These are phyloP conservation scores for Plebejus melissa DNA, from an alignment of 2,888 invertebrate species.

Conservation along the genomic window DNA sequence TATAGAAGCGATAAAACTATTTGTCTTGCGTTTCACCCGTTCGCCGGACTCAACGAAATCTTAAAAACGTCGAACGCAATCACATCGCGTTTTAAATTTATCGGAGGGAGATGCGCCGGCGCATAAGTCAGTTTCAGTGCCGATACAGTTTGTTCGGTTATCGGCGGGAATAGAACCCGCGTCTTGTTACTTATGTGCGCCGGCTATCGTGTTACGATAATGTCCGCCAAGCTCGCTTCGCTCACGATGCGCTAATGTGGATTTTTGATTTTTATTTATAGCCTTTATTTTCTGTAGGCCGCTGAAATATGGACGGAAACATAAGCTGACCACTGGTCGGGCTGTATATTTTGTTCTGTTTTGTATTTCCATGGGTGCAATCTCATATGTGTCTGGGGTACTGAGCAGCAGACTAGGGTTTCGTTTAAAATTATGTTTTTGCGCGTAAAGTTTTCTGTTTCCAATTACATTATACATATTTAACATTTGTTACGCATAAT, in stretches of 20 bases:
- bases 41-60: constrained; percentile 21
- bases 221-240: constrained; percentile 52
- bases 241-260: constrained; percentile 41
- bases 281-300: constrained; percentile 36
- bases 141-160: constrained; percentile 66
- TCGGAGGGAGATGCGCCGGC: constrained; percentile 35
- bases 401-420: neutral
- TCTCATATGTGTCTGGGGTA: neutral
- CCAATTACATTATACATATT: neutral
- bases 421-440: neutral
- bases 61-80: constrained; percentile 34
- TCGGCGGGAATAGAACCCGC: constrained; percentile 56
- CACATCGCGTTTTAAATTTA: constrained; percentile 40
- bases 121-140: constrained; percentile 49
- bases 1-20: constrained; percentile 23
- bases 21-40: constrained; percentile 23
- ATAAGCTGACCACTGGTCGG: constrained; percentile 3
- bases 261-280: constrained; percentile 46
- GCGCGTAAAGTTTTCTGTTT: neutral
- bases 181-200: constrained; percentile 56
- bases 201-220: constrained; percentile 64
- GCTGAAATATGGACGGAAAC: constrained; percentile 15
- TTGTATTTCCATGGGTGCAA: constrained; percentile 3
- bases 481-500: neutral
- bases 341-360: constrained; percentile 4